Evolutionary conservation across 1,140 invertebrate genomes (phyloP).

Genomic region (Coelopa frigida): DNA sequence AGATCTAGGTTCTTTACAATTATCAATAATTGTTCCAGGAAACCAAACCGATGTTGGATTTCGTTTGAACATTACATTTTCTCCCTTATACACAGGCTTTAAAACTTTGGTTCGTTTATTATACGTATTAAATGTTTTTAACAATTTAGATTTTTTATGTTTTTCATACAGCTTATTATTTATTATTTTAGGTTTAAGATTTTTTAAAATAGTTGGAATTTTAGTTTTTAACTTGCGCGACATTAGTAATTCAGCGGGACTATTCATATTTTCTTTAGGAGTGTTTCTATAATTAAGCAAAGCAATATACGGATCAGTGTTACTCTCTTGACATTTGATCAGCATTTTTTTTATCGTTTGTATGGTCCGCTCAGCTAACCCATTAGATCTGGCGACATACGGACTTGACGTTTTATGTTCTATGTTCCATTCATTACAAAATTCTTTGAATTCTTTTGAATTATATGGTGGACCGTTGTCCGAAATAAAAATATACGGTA

Average conservation of each 20-base stretch:
- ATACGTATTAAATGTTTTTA: neutral
- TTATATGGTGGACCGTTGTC: slow-evolving; percentile 12
- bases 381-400: too few species aligned
- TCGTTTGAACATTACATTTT: slow-evolving; percentile 1
- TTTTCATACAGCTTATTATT: neutral
- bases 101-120: neutral
- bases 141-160: too few species aligned
- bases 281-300: too few species aligned
- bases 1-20: neutral
- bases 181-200: neutral
- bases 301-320: too few species aligned
- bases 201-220: neutral
- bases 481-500: slow-evolving; percentile 9
- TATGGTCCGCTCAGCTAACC: neutral
- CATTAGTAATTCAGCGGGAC: neutral
- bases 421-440: too few species aligned
- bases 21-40: neutral
- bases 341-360: neutral
- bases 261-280: too few species aligned
- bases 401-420: too few species aligned
- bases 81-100: neutral
- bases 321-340: neutral
- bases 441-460: slow-evolving; percentile 5
- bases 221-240: neutral
- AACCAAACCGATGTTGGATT: neutral